A percentile compares a stretch with the other conserved stretches of the same genome.
Evolutionary conservation across 2,888 invertebrate genomes (phyloP).

Genomic region (Hypena proboscidalis): DNA sequence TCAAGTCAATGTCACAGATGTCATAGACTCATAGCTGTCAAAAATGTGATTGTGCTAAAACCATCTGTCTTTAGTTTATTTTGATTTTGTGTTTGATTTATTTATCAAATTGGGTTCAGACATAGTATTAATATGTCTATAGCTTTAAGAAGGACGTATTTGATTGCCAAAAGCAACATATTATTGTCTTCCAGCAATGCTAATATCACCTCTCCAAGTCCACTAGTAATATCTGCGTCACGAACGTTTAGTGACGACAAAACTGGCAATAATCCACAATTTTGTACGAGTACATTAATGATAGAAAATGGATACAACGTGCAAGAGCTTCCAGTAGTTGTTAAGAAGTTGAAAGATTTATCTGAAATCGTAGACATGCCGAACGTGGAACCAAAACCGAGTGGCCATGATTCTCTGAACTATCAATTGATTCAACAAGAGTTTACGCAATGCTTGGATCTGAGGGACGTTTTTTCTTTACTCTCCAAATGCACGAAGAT

Average conservation of each 20-base stretch:
- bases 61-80: slow-evolving; percentile 13
- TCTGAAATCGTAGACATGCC: slow-evolving; percentile 58
- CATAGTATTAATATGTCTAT: slow-evolving; percentile 56
- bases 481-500: slow-evolving; percentile 80
- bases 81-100: slow-evolving; percentile 23
- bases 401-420: slow-evolving; percentile 57
- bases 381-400: slow-evolving; percentile 39
- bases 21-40: slow-evolving; percentile 10
- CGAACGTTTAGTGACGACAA: slow-evolving; percentile 67
- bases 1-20: too few species aligned
- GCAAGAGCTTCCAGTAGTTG: slow-evolving; percentile 88
- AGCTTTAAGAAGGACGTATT: slow-evolving; percentile 65
- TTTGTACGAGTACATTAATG: slow-evolving; percentile 81
- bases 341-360: slow-evolving; percentile 80
- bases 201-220: slow-evolving; percentile 37
- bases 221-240: slow-evolving; percentile 36
- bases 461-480: slow-evolving; percentile 75
- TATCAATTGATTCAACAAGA: slow-evolving; percentile 76
- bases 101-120: slow-evolving; percentile 16
- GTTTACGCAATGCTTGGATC: slow-evolving; percentile 72
- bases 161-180: slow-evolving; percentile 63
- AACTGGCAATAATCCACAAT: slow-evolving; percentile 59
- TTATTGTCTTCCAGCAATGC: slow-evolving; percentile 48
- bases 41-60: slow-evolving; percentile 14
- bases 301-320: slow-evolving; percentile 88